Evolutionary conservation across 2,113 vertebrate species (phyloP).

Genomic region (Carettochelys insculpta): DNA sequence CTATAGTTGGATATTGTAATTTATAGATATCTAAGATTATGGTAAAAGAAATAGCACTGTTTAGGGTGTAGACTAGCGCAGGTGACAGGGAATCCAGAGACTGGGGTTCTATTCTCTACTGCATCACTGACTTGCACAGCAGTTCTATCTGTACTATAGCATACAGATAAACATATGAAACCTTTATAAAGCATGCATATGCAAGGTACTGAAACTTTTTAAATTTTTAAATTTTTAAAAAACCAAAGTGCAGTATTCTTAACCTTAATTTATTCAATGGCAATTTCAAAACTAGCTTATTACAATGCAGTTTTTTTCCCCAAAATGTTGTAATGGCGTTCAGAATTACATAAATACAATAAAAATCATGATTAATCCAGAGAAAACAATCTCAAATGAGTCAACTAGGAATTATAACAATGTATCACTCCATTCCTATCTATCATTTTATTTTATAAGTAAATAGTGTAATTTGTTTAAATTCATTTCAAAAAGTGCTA

Average conservation of each 20-base stretch:
- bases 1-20: neutral
- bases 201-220: slow-evolving; percentile 21
- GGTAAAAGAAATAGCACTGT: neutral
- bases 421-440: neutral
- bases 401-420: slow-evolving; percentile 19
- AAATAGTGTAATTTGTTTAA: slow-evolving; percentile 30
- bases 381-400: slow-evolving; percentile 31
- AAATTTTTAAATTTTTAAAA: slow-evolving; percentile 14
- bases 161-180: neutral
- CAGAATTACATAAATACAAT: slow-evolving; percentile 38
- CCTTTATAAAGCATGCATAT: slow-evolving; percentile 15
- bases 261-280: slow-evolving; percentile 40
- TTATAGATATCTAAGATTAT: neutral
- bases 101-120: neutral
- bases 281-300: slow-evolving; percentile 42
- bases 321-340: slow-evolving; percentile 27
- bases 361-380: slow-evolving; percentile 50
- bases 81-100: neutral
- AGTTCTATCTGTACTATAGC: neutral
- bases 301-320: slow-evolving; percentile 40
- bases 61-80: neutral
- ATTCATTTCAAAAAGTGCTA: slow-evolving; percentile 8
- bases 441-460: slow-evolving; percentile 30
- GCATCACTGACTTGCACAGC: neutral
- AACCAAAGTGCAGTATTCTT: slow-evolving; percentile 6